Conservation (phyloP, 2,888 invertebrate genomes). For the Trichopria drosophilae region DNA sequence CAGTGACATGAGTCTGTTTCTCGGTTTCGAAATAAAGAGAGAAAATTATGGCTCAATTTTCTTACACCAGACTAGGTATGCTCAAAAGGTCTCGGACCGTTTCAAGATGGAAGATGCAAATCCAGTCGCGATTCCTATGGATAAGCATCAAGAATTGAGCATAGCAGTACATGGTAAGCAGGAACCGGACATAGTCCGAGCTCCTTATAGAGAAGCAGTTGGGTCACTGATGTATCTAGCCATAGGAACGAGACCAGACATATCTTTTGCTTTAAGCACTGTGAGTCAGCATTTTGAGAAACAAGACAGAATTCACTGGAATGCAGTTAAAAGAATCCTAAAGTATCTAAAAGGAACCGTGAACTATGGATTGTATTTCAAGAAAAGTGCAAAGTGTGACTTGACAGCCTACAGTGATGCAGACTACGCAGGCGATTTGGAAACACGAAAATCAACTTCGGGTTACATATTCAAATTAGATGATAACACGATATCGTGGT, state of each 20-base stretch:
- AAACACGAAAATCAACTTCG: constrained; percentile 25
- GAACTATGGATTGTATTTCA: constrained; percentile 22
- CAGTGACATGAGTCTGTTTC: constrained; percentile 7
- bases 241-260: constrained; percentile 19
- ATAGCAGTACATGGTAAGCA: no score
- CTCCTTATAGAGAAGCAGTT: constrained; percentile 2
- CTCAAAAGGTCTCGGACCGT: not conserved
- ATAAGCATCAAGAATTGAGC: constrained; percentile 3
- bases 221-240: constrained; percentile 1
- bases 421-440: no score
- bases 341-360: no score
- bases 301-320: constrained; percentile 28
- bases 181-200: no score
- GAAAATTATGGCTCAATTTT: constrained; percentile 3
- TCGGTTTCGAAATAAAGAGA: constrained; percentile 7
- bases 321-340: constrained; percentile 31
- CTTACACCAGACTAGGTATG: constrained; percentile 14
- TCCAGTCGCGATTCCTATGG: constrained; percentile 24
- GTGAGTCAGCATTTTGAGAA: constrained; percentile 20
- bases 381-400: not conserved
- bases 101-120: constrained; percentile 23
- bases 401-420: constrained; percentile 26
- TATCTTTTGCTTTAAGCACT: constrained; percentile 11
- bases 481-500: constrained; percentile 21
- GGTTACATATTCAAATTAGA: constrained; percentile 24